Evolutionary conservation across 2,113 vertebrate genomes (phyloP), one percentile per base, ranked within the genome.

Genomic region (Nyctereutes procyonoides): DNA sequence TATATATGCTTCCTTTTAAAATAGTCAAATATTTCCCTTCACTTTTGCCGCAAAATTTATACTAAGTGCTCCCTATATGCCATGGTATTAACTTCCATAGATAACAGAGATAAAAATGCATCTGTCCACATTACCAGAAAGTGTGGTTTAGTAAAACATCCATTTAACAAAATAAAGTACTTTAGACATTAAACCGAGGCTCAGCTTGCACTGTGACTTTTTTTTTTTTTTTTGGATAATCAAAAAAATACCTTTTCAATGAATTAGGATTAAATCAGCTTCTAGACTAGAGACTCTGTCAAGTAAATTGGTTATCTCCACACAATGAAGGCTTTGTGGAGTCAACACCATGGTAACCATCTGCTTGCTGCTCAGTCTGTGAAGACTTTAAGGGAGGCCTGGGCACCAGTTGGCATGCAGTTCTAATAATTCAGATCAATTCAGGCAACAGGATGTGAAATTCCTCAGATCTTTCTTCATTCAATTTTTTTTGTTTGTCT

Each of bases 311-410:
- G 92, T 97, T 98, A 77, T 88, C 87, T 95, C 51, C 58, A 92
- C 84, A 97, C 94, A 95, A 95, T 90, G 90, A 97, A 94, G 63
- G 69, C 65, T 98, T 93, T 90, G 80, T 95, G 88, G 43, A 92
- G 14, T 90, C 38, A 97, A 96, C 67, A 73, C 90, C 88, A 96
- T 97, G 95, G 94, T 90, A 98, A 98, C 95, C 3, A 0, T 67
- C 38, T 88, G 76, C 38, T 73, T 84, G 81, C 51, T 87, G 43
- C 60, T 79, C 56, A 92, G 90, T 86, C 48, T 60, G 51, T 80
- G 69, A 85, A 93, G 90, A 85, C 56, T 94, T 90, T 94, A 93
- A 95, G 90, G 77, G 62, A 90, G 19, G 79, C 51, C 43, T n/a
- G 58, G 87, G 69, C 19, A 92, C 69, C 90, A 51, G 58, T 88